Evolutionary conservation across 2,888 invertebrate genomes (phyloP), one percentile per base, ranked within the genome.

Genomic region (Strigamia crassipes): DNA sequence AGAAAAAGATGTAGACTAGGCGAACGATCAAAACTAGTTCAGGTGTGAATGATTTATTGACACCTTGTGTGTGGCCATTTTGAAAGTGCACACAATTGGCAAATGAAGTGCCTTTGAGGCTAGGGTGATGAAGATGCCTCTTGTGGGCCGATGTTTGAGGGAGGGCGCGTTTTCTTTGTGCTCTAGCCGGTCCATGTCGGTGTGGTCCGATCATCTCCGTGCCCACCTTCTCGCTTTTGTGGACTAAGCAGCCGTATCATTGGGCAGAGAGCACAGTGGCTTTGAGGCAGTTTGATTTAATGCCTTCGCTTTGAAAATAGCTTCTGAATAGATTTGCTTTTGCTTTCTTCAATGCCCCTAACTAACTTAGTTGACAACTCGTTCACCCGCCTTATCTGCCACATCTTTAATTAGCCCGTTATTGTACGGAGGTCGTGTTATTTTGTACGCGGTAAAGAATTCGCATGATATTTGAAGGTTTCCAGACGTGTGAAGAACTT

Each of bases 151-250:
- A 18, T 66, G 61, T 21, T 66, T 23, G 61, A 18, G 18, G 61
- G 61, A 66, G 61, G 61, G 61, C 61, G 61, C 61, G 61, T 66
- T 66, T 66, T 66, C 23, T 66, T 66, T 66, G 61, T 66, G 61
- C 61, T 12, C 61, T 18, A 66, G 61, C 61, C 61, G 61, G 61
- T 66, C 61, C 21, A 66, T 66, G 61, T 66, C 61, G 61, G 61
- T 66, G 61, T 66, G 61, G 61, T 66, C 61, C 61, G 61, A 66
- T 66, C 61, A 66, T 66, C 61, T 66, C 61, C 61, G 61, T 66
- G 61, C 61, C 61, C 61, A 66, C 61, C 61, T 66, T 18, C 61
- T 18, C 61, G 61, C 61, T 66, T 66, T 66, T 66, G 61, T 66
- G 21, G 61, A n/a, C 21, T 66, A 66, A 66, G 61, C 61, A 66